Conservation (phyloP, 2,888 invertebrate species). For the Synanthedon myopaeformis region DNA sequence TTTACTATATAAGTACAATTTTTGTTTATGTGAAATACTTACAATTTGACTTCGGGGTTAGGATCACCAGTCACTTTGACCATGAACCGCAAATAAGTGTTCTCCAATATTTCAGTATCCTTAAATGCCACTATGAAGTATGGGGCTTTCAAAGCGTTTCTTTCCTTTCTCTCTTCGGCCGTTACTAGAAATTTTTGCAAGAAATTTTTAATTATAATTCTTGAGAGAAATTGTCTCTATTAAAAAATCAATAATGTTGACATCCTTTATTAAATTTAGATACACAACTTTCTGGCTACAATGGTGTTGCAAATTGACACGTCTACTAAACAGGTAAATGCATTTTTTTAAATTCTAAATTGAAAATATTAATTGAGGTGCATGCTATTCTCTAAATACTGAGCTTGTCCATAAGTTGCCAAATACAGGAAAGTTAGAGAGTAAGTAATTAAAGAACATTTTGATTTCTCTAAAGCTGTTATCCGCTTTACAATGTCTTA, state of each 20-base stretch:
- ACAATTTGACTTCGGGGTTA: slow-evolving; percentile 92
- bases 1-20: too few relatives aligned
- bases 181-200: slow-evolving; percentile 64
- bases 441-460: slow-evolving; percentile 15
- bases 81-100: slow-evolving; percentile 89
- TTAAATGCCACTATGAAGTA: slow-evolving; percentile 87
- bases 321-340: too few relatives aligned
- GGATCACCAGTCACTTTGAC: slow-evolving; percentile 90
- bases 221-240: too few relatives aligned
- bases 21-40: slow-evolving; percentile 35
- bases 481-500: slow-evolving; percentile 63
- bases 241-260: too few relatives aligned
- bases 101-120: slow-evolving; percentile 88
- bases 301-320: too few relatives aligned
- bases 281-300: too few relatives aligned
- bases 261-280: too few relatives aligned
- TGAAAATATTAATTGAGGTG: neutral
- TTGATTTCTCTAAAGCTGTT: slow-evolving; percentile 36
- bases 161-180: slow-evolving; percentile 76
- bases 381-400: neutral
- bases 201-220: neutral
- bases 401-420: slow-evolving; percentile 13
- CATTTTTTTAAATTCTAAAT: too few relatives aligned
- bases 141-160: slow-evolving; percentile 80
- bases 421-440: slow-evolving; percentile 51